These are phyloP conservation scores for Rhorus exstirpatorius DNA, from an alignment of 2,888 invertebrate species.

Conservation along the genomic window DNA sequence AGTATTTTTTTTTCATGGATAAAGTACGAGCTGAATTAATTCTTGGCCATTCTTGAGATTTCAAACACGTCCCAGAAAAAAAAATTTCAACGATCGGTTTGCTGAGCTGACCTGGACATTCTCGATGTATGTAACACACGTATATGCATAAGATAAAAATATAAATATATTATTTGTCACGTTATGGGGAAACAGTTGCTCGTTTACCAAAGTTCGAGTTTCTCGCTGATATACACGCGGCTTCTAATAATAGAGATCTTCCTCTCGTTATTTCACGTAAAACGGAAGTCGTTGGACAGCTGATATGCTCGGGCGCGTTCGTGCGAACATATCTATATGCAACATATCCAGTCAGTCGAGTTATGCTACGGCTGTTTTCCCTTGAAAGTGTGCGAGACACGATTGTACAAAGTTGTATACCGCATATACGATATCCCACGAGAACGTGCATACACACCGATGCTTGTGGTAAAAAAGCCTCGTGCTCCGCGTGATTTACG, in stretches of 20 bases:
- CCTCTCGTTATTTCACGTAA: conserved; percentile 62
- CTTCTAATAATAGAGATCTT: conserved; percentile 68
- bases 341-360: conserved; percentile 49
- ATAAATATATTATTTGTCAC: conserved; percentile 19
- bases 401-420: conserved; percentile 48
- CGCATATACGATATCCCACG: conserved; percentile 49
- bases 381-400: conserved; percentile 25
- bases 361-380: conserved; percentile 41
- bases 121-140: too few species aligned
- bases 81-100: too few species aligned
- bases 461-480: conserved; percentile 29
- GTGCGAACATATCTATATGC: conserved; percentile 53
- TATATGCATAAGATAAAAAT: too few species aligned
- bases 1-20: too few species aligned
- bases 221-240: neutral
- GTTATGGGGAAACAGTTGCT: conserved; percentile 20
- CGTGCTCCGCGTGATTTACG: conserved; percentile 74
- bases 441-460: conserved; percentile 15
- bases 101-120: too few species aligned
- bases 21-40: too few species aligned
- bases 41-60: too few species aligned
- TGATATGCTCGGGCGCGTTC: conserved; percentile 69
- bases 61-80: too few species aligned
- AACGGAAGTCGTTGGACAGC: conserved; percentile 75
- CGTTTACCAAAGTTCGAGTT: conserved; percentile 20